A percentile compares a stretch with the other conserved stretches of the same genome.
phyloP scores from a whole-genome alignment of 2,113 vertebrate species.

The Heptranchias perlo region DNA sequence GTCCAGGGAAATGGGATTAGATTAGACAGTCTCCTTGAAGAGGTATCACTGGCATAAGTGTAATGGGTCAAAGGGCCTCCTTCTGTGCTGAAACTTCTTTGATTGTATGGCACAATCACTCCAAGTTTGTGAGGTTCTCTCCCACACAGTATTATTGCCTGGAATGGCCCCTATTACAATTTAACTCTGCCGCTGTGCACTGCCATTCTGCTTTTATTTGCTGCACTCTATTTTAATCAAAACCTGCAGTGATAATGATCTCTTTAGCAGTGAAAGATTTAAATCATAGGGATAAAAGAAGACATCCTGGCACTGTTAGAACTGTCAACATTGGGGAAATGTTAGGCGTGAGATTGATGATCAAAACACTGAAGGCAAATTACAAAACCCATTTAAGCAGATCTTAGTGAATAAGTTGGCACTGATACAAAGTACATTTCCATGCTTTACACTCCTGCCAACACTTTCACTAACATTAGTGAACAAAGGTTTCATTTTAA shows the following conservation, averaged over 20 bases:
- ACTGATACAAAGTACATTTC: constrained; percentile 1
- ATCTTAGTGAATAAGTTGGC: not conserved
- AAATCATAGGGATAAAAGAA: constrained; percentile 1
- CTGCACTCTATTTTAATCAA: not conserved
- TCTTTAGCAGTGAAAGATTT: not conserved
- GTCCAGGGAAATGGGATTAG: not conserved
- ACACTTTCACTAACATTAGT: not conserved
- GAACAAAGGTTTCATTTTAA: not conserved
- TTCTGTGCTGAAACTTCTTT: not conserved
- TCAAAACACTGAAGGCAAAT: not conserved
- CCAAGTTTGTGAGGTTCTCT: not conserved
- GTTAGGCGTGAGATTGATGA: not conserved
- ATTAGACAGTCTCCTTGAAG: not conserved
- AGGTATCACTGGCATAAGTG: not conserved
- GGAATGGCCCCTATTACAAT: not conserved
- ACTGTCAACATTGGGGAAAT: not conserved
- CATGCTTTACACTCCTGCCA: not conserved
- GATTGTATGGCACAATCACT: not conserved
- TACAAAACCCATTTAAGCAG: not conserved
- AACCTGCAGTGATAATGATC: not conserved
- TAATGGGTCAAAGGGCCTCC: not conserved
- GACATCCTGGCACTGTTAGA: not conserved
- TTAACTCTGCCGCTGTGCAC: not conserved
- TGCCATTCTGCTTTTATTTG: not conserved
- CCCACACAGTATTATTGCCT: not conserved